Evolutionary conservation across 2,113 vertebrate genomes (phyloP), one percentile per base, ranked within the genome.

Genomic region (Tachycineta bicolor): DNA sequence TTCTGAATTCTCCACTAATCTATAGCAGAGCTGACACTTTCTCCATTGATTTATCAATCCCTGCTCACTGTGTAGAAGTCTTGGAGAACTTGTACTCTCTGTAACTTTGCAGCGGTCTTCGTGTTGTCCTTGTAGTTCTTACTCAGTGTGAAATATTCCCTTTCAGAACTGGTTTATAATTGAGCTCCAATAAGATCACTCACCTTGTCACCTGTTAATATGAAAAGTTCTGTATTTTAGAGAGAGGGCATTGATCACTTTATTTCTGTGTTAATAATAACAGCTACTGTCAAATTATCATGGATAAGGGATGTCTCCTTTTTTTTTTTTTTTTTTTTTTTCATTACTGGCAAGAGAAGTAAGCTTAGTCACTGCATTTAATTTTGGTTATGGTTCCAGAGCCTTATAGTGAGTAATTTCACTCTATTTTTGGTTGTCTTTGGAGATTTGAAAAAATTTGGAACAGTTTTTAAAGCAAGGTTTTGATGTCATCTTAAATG

Each of bases 321-420:
- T 67, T 37, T 37, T 53, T 64, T n/a, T 56, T 55, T 33, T 56
- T 55, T 56, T 33, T 14, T 49, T 62, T 69, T 56, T 31, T 20
- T 3, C 14, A 34, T 70, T 84, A 34, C 73, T 94, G 89, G 77
- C 55, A 87, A 53, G 68, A 89, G 73, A 68, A 91, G 28, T 55
- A 3, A 87, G 87, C 87, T 95, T 94, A 93, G 84, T 96, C 95
- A 96, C 77, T 74, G 55, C 68, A 74, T 87, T 93, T 93, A 93
- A 87, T 93, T 94, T 77, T 94, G 69, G 68, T 68, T 91, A 5
- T 50, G 12, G 34, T 91, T 94, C 43, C 65, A 77, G 50, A 90
- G 43, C 26, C 73, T 78, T 89, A 50, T 47, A 59, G 44, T 93
- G 87, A 91, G 10, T 73, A 94, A 93, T 37, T 87, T 91, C 84